Evolutionary conservation across 2,113 vertebrate genomes (phyloP).

Genomic region (Antechinus flavipes): DNA sequence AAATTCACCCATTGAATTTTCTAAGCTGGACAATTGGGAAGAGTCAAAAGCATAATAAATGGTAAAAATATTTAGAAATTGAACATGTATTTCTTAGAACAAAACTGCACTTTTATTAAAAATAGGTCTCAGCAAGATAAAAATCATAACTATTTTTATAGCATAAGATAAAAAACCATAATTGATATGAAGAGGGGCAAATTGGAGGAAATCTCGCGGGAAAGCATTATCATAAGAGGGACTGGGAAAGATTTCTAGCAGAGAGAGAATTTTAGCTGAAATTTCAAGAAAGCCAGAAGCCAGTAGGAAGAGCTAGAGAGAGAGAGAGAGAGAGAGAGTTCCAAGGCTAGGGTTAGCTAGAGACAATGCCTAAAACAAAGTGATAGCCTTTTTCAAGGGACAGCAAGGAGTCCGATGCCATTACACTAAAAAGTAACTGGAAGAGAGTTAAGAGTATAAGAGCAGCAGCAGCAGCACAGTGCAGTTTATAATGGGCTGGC

Average conservation of each 20-base stretch:
- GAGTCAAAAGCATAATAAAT: slow-evolving; percentile 37
- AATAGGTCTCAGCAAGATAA: too few relatives aligned
- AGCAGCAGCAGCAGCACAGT: neutral
- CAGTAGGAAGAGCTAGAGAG: neutral
- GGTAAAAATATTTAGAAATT: slow-evolving; percentile 1
- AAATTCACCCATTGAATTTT: neutral
- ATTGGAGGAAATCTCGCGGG: too few relatives aligned
- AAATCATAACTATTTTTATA: too few relatives aligned
- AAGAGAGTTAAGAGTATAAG: neutral
- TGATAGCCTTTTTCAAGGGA: neutral
- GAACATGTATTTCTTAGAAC: too few relatives aligned
- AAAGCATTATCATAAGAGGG: neutral
- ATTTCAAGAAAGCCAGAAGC: neutral
- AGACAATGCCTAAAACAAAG: neutral
- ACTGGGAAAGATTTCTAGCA: neutral
- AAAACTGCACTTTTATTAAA: too few relatives aligned
- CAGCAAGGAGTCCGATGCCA: neutral
- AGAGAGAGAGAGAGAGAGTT: neutral
- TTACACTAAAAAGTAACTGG: neutral
- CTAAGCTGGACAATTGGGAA: slow-evolving; percentile 16
- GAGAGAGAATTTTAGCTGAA: neutral
- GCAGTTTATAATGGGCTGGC: too few relatives aligned
- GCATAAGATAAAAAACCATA: too few relatives aligned
- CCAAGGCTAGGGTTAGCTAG: neutral
- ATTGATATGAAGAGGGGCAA: too few relatives aligned